Evolutionary conservation across 2,888 invertebrate species (phyloP), one percentile per base, ranked within the genome.

Genomic region (Heliconius aoede): DNA sequence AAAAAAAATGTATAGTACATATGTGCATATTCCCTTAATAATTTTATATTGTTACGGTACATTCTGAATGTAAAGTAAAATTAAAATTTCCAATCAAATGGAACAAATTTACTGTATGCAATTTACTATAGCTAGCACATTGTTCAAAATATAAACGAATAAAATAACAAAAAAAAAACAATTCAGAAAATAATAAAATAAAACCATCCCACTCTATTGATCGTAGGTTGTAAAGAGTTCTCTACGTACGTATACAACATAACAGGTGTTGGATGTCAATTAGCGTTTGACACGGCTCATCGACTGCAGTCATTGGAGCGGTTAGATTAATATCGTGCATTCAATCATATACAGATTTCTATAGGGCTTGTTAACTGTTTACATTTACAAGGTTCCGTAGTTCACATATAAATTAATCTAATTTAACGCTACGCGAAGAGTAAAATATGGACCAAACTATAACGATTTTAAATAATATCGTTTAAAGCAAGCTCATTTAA

Each of bases 191-290:
- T 40, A 30, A 69, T 61, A 18, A n/a, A 61, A 72, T 40, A 60
- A 61, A 72, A 60, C 11, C 26, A 26, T 60, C 8, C 8, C n/a
- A 40, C 36, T 60, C 26, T 18, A 72, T 72, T 21, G 51, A 72
- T 73, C 77, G 77, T 36, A 67, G 21, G 8, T 7, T 76, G 58
- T 73, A 79, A 79, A 79, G 18, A 51, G 58, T 55, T 32, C 30
- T 9, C 4, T 36, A 36, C 58, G 21, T 55, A 69, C 55, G 13
- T 69, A 51, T 69, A 69, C 24, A 67, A 71, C 74, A 77, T 77
- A 76, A 79, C 79, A 80, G 80, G 78, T 78, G 78, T 77, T 69
- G 74, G 60, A 62, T 77, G 80, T 80, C 80, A 80, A 78, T 80
- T 78, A 78, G 73, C 55, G 73, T 80, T 76, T 65, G 72, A 69